Percentiles rank a stretch among this genome's conserved stretches.
phyloP scores from a whole-genome alignment of 2,888 invertebrate genomes.

The Tanytarsus gracilentus region DNA sequence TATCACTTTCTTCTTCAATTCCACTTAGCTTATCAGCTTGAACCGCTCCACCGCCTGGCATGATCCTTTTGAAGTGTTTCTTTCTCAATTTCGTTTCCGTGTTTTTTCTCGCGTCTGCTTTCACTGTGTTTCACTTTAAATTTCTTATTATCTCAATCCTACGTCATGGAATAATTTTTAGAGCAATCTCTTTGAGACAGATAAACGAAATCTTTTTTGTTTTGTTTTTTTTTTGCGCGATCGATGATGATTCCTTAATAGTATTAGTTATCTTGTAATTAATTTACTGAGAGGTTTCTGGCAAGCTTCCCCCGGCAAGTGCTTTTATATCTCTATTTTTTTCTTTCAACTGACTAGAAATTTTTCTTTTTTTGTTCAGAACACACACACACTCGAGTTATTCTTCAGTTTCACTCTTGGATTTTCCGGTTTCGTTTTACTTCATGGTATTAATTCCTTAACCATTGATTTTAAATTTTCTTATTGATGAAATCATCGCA shows the following conservation, averaged over 20 bases:
- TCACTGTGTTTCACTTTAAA: not conserved
- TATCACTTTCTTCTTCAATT: conserved; percentile 65
- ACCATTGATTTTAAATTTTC: not conserved
- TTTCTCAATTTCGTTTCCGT: not conserved
- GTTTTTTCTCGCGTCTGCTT: not conserved
- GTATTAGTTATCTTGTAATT: conserved; percentile 5
- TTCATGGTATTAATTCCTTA: too few relatives aligned
- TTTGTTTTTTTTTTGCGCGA: not conserved
- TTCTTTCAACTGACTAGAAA: not conserved
- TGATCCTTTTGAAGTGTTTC: not conserved
- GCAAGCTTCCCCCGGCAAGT: conserved; percentile 1
- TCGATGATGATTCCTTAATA: not conserved
- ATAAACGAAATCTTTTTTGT: too few relatives aligned
- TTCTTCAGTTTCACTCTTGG: not conserved
- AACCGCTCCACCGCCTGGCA: conserved; percentile 36
- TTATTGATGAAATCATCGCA: not conserved
- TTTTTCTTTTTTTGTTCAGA: not conserved
- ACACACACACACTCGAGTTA: not conserved
- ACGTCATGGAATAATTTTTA: not conserved
- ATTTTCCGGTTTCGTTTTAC: not conserved
- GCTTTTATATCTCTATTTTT: not conserved
- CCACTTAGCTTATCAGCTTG: conserved; percentile 61
- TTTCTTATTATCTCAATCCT: not conserved
- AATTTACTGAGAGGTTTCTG: not conserved
- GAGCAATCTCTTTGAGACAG: too few relatives aligned